Evolutionary conservation across 2,797 vertebrate genomes (phyloP), one percentile per base, ranked within the genome.

Genomic region (Fistularia commersonii): DNA sequence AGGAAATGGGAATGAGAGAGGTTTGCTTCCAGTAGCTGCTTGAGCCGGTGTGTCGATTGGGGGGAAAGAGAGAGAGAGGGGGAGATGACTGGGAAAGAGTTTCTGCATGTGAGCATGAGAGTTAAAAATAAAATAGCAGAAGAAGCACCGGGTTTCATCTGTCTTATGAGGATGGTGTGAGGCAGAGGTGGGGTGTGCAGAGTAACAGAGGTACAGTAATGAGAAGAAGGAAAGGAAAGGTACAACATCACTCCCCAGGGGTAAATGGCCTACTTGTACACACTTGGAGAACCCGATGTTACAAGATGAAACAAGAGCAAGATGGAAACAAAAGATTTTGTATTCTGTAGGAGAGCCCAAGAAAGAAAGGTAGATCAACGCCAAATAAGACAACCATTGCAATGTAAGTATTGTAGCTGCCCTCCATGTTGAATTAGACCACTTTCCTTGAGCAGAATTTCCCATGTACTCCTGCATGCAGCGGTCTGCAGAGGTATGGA

Each of bases 91-190:
- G 1, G 61, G 64, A 32, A 48, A 65, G 51, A 48, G 53, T 41
- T 57, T 54, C 44, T 31, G 44, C 68, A 67, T 3, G 12, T 36
- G 54, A 57, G 72, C 45, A 69, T 41, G 41, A 72, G 74, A 61
- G 79, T 82, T 87, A 89, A 87, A 90, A 89, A 90, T 88, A 88
- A 85, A 87, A 54, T 70, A 42, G 60, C 48, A 32, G 77, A 62
- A 23, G 60, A 69, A 67, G 71, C 57, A 72, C 54, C 76, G 77
- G 86, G 80, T 84, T 85, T 79, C 74, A 57, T 74, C 60, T 69
- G 58, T 73, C 69, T 76, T 66, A 48, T 32, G 58, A 65, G 69
- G 63, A 56, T 53, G 55, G 48, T 57, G 54, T 62, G 41, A 51
- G 54, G 51, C 58, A 69, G 64, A 70, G 79, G 70, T 76, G 74